Conservation (phyloP, 2,888 invertebrate species). For the Plebejus argus region DNA sequence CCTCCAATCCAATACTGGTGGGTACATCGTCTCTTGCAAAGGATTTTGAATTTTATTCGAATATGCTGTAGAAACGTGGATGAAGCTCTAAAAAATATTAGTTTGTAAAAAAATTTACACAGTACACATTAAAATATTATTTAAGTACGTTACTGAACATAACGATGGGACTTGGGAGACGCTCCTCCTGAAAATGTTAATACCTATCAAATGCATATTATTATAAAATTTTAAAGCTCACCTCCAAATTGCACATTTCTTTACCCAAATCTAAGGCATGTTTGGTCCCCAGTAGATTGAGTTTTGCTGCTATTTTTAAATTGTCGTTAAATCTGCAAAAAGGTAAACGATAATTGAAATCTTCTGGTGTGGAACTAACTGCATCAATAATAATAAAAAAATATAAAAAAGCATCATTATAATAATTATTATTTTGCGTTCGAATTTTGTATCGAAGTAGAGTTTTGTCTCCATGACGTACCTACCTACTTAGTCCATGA, state of each 20-base stretch:
- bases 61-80: constrained; percentile 94
- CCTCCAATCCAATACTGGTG: constrained; percentile 84
- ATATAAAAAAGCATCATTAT: too few species aligned
- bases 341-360: not conserved
- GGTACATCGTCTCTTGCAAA: constrained; percentile 89
- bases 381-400: too few species aligned
- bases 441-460: not conserved
- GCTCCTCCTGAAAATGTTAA: too few species aligned
- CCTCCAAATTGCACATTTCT: constrained; percentile 35
- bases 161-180: too few species aligned
- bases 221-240: constrained; percentile 32
- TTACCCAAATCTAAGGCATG: constrained; percentile 28
- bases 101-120: not conserved
- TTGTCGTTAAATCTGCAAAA: constrained; percentile 36
- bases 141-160: too few species aligned
- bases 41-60: constrained; percentile 88
- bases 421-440: too few species aligned
- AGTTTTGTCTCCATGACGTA: not conserved
- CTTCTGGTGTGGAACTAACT: too few species aligned
- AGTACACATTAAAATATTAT: not conserved
- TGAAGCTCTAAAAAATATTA: constrained; percentile 73
- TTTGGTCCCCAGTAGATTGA: constrained; percentile 35
- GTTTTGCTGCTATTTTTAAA: constrained; percentile 32
- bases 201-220: too few species aligned
- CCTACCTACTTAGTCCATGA: not conserved